Conservation (phyloP, 1,140 invertebrate genomes). For the Cepaea nemoralis region DNA sequence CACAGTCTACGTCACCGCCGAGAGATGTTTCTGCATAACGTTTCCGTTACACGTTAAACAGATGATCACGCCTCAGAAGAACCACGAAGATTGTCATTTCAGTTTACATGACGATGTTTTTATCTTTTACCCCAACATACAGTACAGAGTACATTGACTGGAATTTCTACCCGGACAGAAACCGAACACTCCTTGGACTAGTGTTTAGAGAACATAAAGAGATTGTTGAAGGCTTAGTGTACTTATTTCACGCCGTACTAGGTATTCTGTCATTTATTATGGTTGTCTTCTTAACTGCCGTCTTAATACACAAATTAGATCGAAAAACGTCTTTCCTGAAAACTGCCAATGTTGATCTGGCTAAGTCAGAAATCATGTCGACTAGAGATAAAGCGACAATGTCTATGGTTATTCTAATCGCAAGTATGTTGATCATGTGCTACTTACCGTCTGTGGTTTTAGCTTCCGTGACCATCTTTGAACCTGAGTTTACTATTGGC, state of each 20-base stretch:
- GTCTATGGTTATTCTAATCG: too few relatives aligned
- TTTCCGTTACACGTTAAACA: background rate
- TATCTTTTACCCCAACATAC: too few relatives aligned
- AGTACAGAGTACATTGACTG: background rate
- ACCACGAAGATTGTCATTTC: background rate
- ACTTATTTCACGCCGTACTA: background rate
- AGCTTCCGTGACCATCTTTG: background rate
- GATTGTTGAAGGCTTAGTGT: background rate
- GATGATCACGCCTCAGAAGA: conserved; percentile 13
- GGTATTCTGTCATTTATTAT: background rate
- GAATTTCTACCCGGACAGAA: conserved; percentile 5
- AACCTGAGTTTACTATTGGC: background rate
- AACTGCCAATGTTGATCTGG: background rate
- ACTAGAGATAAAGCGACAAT: too few relatives aligned
- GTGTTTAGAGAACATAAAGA: background rate
- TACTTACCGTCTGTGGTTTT: background rate
- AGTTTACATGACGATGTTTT: background rate
- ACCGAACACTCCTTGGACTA: background rate
- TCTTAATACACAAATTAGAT: background rate
- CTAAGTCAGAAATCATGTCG: background rate
- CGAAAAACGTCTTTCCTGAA: background rate
- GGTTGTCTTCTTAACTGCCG: background rate
- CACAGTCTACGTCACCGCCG: too few relatives aligned
- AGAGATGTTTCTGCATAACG: background rate
- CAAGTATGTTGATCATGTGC: background rate